phyloP scores from a whole-genome alignment of 2,888 invertebrate species.

The Micropterix aruncella region DNA sequence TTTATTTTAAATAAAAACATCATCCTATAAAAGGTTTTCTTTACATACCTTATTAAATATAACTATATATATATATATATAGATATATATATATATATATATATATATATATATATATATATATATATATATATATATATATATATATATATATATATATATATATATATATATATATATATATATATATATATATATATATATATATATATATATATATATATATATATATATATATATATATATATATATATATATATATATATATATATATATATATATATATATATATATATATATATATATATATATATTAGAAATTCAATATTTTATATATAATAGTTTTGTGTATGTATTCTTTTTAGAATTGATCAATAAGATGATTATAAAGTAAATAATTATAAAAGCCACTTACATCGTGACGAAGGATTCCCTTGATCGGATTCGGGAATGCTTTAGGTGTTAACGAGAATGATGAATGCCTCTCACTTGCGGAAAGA shows the following conservation, averaged over 20 bases:
- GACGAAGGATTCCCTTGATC: no score
- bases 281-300: not conserved
- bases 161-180: not conserved
- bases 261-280: not conserved
- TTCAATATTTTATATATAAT: not conserved
- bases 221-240: not conserved
- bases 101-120: constrained; percentile 5
- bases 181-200: not conserved
- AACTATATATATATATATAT: no score
- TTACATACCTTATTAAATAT: no score
- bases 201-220: no score
- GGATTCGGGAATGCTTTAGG: no score
- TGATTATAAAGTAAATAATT: not conserved
- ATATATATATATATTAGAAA: constrained; percentile 1
- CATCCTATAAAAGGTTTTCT: no score
- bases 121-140: not conserved
- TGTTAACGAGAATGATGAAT: no score
- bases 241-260: not conserved
- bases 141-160: not conserved
- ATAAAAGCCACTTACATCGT: no score
- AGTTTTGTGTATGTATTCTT: not conserved
- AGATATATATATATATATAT: no score
- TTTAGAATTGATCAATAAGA: not conserved
- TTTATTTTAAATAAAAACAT: no score
- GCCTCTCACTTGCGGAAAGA: no score